Base-by-base conservation (phyloP, 2,888 invertebrate species). In the Andrena fulva region DNA sequence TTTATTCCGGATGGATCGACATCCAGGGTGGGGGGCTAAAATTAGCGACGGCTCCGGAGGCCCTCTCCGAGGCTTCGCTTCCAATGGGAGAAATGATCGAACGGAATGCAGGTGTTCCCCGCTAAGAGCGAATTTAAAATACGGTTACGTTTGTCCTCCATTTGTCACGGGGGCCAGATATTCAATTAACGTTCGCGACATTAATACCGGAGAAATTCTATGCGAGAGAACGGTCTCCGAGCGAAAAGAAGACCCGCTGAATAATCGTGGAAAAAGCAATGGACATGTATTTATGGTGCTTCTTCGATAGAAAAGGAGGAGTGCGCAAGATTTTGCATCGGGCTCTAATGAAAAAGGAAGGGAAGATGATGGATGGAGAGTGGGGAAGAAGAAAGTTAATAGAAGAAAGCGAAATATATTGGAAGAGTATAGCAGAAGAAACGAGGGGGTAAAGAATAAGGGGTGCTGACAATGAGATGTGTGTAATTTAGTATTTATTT, bases 1-100 rank as follows among this genome's bases (percentile, higher is more conserved):
- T 83, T 80, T 74, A 66, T 66, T 68, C 74, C 67, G 68, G 52
- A 71, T 71, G 76, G 50, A 85, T 84, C 85, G 71, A 67, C 70
- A 54, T 75, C 33, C 48, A 4, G 16, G 48, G 16, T 56, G 66
- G n/a, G 48, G 62, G 66, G 70, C 62, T 84, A 64, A 84, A 86
- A 86, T 86, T 86, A 81, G 66, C 29, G 52, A 73, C 50, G 52
- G 48, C 63, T 31, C n/a, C 54, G 12, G 71, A 20, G 24, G 60
- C 48, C 50, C 35, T 27, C 4, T 12, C 74, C 35, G 59, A 64
- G n/a, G 35, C 59, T 50, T 66, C 27, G n/a, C 33, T 63, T 77
- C 60, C 67, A 76, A 68, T 82, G 31, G 63, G 73, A 59, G 48
- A 52, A 64, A 80, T 8, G 63, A 48, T 56, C 24, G 35, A 20